A percentile compares a stretch with the other conserved stretches of the same genome.
Conservation (phyloP, 1,140 invertebrate species). For the Bombus pascuorum region DNA sequence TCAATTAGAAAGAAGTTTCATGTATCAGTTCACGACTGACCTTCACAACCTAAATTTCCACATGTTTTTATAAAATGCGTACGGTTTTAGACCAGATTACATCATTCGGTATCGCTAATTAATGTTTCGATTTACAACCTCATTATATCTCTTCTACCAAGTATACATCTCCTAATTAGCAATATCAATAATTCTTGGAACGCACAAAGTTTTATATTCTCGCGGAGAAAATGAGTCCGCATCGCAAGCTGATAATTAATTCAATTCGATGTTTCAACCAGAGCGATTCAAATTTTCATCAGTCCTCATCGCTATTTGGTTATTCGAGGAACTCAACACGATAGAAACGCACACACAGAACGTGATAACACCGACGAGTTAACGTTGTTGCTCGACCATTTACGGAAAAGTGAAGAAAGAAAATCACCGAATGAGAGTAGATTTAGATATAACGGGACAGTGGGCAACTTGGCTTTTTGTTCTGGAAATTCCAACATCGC, state of each 20-base stretch:
- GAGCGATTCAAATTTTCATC: constrained; percentile 12
- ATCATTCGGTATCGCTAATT: too few species aligned
- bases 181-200: not conserved
- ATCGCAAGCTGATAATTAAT: constrained; percentile 8
- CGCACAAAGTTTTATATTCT: not conserved
- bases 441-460: constrained; percentile 13
- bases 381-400: not conserved
- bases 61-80: too few species aligned
- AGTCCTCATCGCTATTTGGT: not conserved
- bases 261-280: not conserved
- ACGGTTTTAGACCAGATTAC: too few species aligned
- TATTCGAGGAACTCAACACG: not conserved
- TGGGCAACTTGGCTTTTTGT: constrained; percentile 52
- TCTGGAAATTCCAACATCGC: constrained; percentile 38
- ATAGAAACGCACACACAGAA: not conserved
- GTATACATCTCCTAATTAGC: not conserved
- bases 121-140: too few species aligned
- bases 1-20: not conserved
- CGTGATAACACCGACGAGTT: not conserved
- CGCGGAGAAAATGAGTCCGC: not conserved
- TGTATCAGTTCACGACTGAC: not conserved
- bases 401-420: not conserved
- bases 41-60: too few species aligned
- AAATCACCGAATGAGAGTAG: not conserved
- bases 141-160: too few species aligned